Conservation (phyloP, 2,797 vertebrate species). For the Lithobates sylvaticus region DNA sequence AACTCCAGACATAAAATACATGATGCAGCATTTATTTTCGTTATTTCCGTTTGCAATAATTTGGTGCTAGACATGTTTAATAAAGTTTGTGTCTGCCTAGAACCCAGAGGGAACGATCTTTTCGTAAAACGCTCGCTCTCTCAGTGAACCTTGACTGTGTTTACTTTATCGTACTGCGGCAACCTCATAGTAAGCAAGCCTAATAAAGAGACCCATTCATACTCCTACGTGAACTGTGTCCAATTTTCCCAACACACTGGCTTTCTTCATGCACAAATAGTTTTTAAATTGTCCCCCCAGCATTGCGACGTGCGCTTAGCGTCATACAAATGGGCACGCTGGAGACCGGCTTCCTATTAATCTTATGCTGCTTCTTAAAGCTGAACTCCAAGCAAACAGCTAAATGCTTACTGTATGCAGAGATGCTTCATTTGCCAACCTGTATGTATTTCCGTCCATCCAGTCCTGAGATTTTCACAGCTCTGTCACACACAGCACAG, state of each 20-base stretch:
- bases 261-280: conserved; percentile 31
- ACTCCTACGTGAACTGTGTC: not conserved
- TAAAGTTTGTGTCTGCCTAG: conserved; percentile 21
- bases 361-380: not conserved
- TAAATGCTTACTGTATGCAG: too few relatives aligned
- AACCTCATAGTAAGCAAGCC: conserved; percentile 44
- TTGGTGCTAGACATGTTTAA: conserved; percentile 15
- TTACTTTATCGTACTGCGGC: conserved; percentile 39
- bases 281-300: conserved; percentile 21
- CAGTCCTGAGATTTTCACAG: too few relatives aligned
- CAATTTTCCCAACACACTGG: conserved; percentile 33
- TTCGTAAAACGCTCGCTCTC: conserved; percentile 34
- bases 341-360: not conserved
- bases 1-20: not conserved
- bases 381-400: too few relatives aligned
- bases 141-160: conserved; percentile 52
- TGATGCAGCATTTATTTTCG: conserved; percentile 3
- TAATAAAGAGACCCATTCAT: conserved; percentile 51
- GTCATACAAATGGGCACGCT: not conserved
- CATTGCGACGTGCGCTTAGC: not conserved
- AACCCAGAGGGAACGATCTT: conserved; percentile 17
- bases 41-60: not conserved
- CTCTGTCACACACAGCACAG: too few relatives aligned
- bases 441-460: too few relatives aligned
- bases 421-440: too few relatives aligned